Evolutionary conservation across 2,888 invertebrate genomes (phyloP).

Genomic region (Galerucella calmariensis): DNA sequence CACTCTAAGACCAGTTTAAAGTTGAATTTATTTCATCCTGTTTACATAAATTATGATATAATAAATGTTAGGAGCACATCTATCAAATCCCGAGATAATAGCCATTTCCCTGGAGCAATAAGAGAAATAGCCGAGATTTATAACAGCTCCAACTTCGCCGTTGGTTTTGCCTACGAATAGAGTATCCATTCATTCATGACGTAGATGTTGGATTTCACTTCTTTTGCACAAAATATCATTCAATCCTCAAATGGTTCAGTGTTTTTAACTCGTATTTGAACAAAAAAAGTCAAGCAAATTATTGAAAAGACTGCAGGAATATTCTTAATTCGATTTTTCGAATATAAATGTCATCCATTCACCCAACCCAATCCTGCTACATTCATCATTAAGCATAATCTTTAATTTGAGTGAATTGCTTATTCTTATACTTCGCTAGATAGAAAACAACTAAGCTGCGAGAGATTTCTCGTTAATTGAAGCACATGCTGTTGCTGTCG

Average conservation of each 20-base stretch:
- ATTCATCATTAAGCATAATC: no score
- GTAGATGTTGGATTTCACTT: not conserved
- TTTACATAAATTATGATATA: conserved; percentile 11
- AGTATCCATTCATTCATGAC: not conserved
- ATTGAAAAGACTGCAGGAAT: no score
- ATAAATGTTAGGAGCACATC: conserved; percentile 4
- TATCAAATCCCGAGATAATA: no score
- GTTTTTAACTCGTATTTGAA: no score
- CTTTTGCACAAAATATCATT: not conserved
- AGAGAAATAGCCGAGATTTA: conserved; percentile 6
- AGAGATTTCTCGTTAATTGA: conserved; percentile 27
- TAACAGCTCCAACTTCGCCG: conserved; percentile 5
- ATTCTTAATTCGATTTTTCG: no score
- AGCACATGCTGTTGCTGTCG: conserved; percentile 23
- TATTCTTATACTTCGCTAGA: conserved; percentile 8
- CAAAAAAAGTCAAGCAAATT: no score
- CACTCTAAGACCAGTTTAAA: not conserved
- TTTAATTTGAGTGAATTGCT: not conserved
- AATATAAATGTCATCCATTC: no score
- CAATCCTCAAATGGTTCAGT: not conserved
- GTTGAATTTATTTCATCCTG: not conserved
- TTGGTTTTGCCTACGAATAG: conserved; percentile 6
- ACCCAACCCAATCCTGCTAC: no score
- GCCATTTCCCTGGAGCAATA: conserved; percentile 12
- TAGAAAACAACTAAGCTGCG: not conserved